A percentile compares a stretch with the other conserved stretches of the same genome.
phyloP scores from a whole-genome alignment of 1,140 invertebrate genomes.

The Muscidifurax raptorellus region DNA sequence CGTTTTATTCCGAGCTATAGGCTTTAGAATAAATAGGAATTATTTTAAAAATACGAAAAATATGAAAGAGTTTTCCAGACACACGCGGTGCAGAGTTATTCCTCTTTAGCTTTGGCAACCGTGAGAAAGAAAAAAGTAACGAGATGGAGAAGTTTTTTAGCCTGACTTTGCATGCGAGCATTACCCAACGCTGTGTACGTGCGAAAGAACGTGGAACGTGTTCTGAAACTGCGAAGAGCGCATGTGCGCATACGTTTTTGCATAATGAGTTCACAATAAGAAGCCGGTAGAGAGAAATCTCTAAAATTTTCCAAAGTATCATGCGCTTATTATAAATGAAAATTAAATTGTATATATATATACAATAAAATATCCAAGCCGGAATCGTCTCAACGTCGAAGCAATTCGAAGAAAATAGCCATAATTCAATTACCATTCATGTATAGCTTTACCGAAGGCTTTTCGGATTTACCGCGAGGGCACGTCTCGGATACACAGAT shows the following conservation, averaged over 20 bases:
- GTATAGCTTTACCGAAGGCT: not conserved
- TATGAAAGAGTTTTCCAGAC: not conserved
- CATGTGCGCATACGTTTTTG: not conserved
- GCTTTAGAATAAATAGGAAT: too few species aligned
- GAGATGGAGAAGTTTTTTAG: not conserved
- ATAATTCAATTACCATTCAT: constrained; percentile 19
- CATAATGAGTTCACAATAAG: not conserved
- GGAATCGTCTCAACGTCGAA: not conserved
- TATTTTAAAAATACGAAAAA: not conserved
- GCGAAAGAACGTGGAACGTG: not conserved
- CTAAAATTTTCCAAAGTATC: too few species aligned
- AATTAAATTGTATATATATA: too few species aligned
- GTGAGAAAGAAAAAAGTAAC: not conserved
- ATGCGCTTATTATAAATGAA: too few species aligned
- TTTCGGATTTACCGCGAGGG: not conserved
- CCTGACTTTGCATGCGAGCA: not conserved
- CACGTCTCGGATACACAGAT: not conserved
- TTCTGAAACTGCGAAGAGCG: not conserved
- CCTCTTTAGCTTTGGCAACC: too few species aligned
- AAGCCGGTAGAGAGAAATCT: not conserved
- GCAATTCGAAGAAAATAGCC: not conserved
- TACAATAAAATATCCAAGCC: not conserved
- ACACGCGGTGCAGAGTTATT: not conserved
- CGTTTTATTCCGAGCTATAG: too few species aligned
- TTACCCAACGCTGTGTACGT: not conserved